A percentile compares a stretch with the other conserved stretches of the same genome.
Evolutionary conservation across 2,888 invertebrate genomes (phyloP).

Genomic region (Mechanitis messenoides): DNA sequence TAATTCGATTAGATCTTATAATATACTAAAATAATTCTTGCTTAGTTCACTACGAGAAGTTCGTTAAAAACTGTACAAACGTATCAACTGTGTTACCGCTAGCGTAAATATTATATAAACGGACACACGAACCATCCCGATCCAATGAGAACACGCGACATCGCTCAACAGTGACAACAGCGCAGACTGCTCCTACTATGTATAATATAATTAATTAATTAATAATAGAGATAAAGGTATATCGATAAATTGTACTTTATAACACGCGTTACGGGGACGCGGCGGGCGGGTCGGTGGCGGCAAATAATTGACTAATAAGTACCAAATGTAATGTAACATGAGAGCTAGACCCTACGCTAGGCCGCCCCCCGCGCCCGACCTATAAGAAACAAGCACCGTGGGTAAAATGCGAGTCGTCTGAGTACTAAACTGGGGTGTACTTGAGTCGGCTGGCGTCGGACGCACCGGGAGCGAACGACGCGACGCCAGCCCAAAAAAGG

Average conservation of each 20-base stretch:
- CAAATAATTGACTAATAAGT: constrained; percentile 33
- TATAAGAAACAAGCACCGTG: constrained; percentile 54
- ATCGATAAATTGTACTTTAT: constrained; percentile 58
- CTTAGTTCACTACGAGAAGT: constrained; percentile 72
- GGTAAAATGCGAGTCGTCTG: constrained; percentile 57
- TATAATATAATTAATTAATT: constrained; percentile 37
- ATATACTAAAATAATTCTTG: constrained; percentile 74
- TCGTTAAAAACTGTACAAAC: constrained; percentile 75
- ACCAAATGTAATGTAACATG: constrained; percentile 13
- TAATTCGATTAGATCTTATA: constrained; percentile 76
- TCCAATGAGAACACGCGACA: constrained; percentile 40
- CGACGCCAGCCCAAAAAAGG: constrained; percentile 29
- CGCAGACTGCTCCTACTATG: constrained; percentile 30
- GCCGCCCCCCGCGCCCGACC: constrained; percentile 29
- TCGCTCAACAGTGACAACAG: constrained; percentile 48
- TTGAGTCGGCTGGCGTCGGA: constrained; percentile 27
- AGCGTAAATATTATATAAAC: constrained; percentile 51
- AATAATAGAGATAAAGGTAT: constrained; percentile 48
- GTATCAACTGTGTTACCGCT: constrained; percentile 58
- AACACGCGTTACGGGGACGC: constrained; percentile 41
- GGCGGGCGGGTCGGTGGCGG: constrained; percentile 29
- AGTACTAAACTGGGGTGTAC: constrained; percentile 38
- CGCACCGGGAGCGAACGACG: constrained; percentile 6
- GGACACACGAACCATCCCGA: constrained; percentile 44
- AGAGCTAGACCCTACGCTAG: constrained; percentile 4